Evolutionary conservation across 2,797 vertebrate species (phyloP), one percentile per base, ranked within the genome.

Genomic region (Pseudochirops corinnae): DNA sequence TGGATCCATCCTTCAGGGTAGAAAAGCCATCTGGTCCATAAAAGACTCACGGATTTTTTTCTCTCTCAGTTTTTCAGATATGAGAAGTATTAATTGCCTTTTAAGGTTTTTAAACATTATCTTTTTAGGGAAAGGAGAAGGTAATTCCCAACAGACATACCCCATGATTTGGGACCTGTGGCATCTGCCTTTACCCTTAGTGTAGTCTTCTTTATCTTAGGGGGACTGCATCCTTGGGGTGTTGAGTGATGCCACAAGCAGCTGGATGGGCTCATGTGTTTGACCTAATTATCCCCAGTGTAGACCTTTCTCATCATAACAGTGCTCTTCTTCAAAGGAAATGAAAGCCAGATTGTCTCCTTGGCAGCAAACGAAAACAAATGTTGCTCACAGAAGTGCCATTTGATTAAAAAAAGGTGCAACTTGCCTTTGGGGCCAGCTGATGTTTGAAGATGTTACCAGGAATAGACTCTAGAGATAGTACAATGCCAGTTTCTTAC

Each of bases 311-410:
- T 98, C 98, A 96, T 93, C 97, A 74, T 62, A 97, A 98, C 46
- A 94, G 98, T 87, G 98, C 97, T 98, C 97, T 98, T 99, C 98
- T 98, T 98, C 98, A 98, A 98, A 98, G 98, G 96, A 98, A 98
- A 98, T 96, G 93, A 96, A 96, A 98, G 98, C 39, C 98, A 99
- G 98, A 98, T 98, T 98, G 98, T 98, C 94, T 98, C 97, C 98
- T 98, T 98, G 98, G 98, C 98, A 98, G 98, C 96, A 12, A 91
- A 92, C 95, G 98, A 97, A 97, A 98, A 98, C 98, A 98, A 98
- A 98, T 94, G 96, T 94, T 94, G 82, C 98, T 96, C 93, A 90
- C 96, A 0, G 39, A 98, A 97, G 96, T 96, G 95, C 96, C 98
- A 95, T 97, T 98, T 97, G 97, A 98, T 98, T 98, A 96, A 98